Percentiles rank a stretch among this genome's conserved stretches.
Conservation (phyloP, 1,140 invertebrate species). For the Samia ricini region DNA sequence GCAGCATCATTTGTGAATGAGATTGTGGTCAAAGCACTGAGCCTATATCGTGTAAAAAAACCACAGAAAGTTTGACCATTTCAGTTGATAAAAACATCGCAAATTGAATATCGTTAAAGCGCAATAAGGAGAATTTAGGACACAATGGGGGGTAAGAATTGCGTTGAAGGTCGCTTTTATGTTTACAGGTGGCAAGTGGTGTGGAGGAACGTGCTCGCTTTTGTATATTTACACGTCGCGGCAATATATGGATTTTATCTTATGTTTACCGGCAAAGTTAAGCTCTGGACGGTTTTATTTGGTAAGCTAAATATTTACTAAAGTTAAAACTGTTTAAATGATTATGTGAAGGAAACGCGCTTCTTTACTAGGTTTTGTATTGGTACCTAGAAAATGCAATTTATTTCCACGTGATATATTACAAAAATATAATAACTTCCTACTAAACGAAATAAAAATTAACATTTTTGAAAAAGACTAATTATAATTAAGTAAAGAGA, state of each 20-base stretch:
- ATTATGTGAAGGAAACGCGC: not conserved
- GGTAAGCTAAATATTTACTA: conserved; percentile 61
- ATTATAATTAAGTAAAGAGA: too few species aligned
- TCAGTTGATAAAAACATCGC: too few species aligned
- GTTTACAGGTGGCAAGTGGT: conserved; percentile 81
- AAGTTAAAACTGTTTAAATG: conserved; percentile 3
- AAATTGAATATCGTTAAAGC: too few species aligned
- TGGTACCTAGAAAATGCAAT: not conserved
- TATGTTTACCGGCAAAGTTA: conserved; percentile 69
- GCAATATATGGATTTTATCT: conserved; percentile 82
- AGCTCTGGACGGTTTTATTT: conserved; percentile 74
- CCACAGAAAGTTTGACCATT: too few species aligned
- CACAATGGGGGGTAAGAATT: not conserved
- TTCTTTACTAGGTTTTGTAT: not conserved
- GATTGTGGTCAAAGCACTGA: too few species aligned
- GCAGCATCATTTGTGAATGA: too few species aligned
- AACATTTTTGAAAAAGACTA: too few species aligned
- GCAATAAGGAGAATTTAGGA: not conserved
- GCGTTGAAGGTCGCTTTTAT: conserved; percentile 12
- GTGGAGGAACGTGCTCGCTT: conserved; percentile 85
- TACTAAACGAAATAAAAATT: too few species aligned
- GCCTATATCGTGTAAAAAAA: too few species aligned
- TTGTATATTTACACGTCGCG: conserved; percentile 81
- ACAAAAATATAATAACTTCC: too few species aligned
- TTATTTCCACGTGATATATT: too few species aligned